These are phyloP conservation scores for Caenorhabditis brenneri DNA, from an alignment of 1,140 invertebrate species.

Conservation along the genomic window DNA sequence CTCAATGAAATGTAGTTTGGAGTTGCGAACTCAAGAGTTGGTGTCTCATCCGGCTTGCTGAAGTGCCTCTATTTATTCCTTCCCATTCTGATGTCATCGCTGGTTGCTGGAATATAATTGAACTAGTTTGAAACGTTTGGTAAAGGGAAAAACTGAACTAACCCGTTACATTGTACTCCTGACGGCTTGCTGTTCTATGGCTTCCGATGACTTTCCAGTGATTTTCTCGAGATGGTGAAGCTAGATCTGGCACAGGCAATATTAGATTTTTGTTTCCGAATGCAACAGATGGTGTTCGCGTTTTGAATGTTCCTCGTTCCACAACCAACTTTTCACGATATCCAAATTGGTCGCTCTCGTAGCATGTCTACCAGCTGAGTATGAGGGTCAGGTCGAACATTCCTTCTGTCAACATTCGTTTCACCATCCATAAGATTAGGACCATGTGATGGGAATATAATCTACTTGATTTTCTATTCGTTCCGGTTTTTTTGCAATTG, in stretches of 20 bases:
- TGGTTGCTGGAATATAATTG: constrained; percentile 35
- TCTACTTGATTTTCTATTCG: constrained; percentile 83
- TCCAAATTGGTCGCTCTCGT: constrained; percentile 88
- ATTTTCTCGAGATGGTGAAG: constrained; percentile 49
- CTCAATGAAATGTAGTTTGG: constrained; percentile 63
- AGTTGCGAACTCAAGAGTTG: constrained; percentile 62
- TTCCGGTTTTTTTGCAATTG: constrained; percentile 87
- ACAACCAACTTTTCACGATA: constrained; percentile 87
- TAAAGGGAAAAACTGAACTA: too few species aligned
- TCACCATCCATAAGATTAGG: constrained; percentile 91
- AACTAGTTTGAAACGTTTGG: too few species aligned
- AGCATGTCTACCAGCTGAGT: constrained; percentile 91
- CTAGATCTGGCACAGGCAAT: constrained; percentile 41
- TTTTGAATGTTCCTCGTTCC: constrained; percentile 76
- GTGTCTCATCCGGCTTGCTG: constrained; percentile 49
- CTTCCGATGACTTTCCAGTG: constrained; percentile 54
- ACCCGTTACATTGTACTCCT: constrained; percentile 47
- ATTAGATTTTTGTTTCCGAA: constrained; percentile 67
- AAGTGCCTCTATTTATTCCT: neutral
- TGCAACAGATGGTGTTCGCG: constrained; percentile 69
- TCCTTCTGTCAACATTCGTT: constrained; percentile 86
- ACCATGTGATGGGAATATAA: constrained; percentile 88
- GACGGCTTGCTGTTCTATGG: constrained; percentile 1
- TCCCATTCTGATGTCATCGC: constrained; percentile 21
- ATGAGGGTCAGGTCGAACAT: constrained; percentile 86